These are phyloP conservation scores for Artemia sp. DNA, from an alignment of 2,888 invertebrate genomes.

Conservation along the genomic window DNA sequence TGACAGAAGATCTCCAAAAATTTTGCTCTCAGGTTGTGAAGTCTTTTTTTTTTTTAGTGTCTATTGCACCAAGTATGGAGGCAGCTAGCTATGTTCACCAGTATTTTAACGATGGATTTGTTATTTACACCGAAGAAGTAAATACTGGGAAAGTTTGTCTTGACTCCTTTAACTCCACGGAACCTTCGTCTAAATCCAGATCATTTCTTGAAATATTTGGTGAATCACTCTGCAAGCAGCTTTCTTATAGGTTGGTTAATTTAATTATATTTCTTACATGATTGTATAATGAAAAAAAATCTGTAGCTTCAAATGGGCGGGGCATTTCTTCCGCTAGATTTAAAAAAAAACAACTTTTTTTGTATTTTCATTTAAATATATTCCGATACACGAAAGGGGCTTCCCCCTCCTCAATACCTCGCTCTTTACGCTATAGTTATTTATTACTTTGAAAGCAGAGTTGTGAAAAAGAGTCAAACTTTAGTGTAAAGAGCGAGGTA, in stretches of 20 bases:
- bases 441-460: too few species aligned
- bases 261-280: neutral
- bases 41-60: slow-evolving; percentile 40
- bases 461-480: too few species aligned
- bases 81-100: slow-evolving; percentile 32
- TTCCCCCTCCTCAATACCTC: too few species aligned
- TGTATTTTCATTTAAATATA: too few species aligned
- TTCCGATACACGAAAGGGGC: too few species aligned
- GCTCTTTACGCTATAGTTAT: too few species aligned
- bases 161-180: slow-evolving; percentile 49
- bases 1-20: too few species aligned
- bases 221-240: slow-evolving; percentile 53
- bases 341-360: too few species aligned
- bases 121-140: slow-evolving; percentile 67
- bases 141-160: slow-evolving; percentile 61
- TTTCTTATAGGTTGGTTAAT: slow-evolving; percentile 51
- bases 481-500: too few species aligned
- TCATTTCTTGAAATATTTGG: slow-evolving; percentile 50
- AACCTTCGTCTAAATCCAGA: slow-evolving; percentile 37
- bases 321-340: too few species aligned
- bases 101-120: slow-evolving; percentile 58
- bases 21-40: too few species aligned
- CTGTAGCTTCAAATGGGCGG: too few species aligned
- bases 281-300: neutral
- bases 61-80: slow-evolving; percentile 51